These are phyloP conservation scores for Hucho hucho DNA, from an alignment of 2,113 vertebrate species.

Conservation along the genomic window DNA sequence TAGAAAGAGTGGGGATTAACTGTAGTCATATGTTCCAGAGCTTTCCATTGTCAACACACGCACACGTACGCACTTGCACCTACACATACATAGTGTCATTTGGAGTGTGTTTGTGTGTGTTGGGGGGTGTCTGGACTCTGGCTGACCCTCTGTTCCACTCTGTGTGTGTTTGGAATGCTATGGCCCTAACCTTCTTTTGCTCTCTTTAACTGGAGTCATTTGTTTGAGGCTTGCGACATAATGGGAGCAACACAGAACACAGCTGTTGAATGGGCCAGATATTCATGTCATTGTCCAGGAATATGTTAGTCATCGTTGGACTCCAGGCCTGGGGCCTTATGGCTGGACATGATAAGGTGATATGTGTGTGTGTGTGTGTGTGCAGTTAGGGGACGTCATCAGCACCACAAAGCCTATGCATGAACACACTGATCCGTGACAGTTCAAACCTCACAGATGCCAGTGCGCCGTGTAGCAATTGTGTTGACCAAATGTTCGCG, in stretches of 20 bases:
- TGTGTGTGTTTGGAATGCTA: not conserved
- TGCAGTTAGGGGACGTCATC: constrained; percentile 26
- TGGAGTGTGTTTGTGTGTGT: constrained; percentile 24
- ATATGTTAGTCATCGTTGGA: constrained; percentile 63
- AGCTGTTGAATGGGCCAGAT: constrained; percentile 55
- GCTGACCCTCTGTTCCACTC: not conserved
- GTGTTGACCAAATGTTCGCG: constrained; percentile 66
- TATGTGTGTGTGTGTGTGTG: too few relatives aligned
- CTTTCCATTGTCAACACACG: not conserved
- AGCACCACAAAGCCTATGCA: constrained; percentile 18
- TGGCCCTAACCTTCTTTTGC: not conserved
- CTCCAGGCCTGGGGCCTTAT: constrained; percentile 63
- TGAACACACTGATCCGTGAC: constrained; percentile 18
- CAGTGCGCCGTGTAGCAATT: constrained; percentile 57
- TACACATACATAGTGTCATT: not conserved
- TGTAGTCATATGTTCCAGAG: constrained; percentile 7
- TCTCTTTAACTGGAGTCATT: not conserved
- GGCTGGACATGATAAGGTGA: constrained; percentile 51
- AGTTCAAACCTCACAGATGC: constrained; percentile 15
- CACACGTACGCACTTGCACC: not conserved
- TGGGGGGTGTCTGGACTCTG: not conserved
- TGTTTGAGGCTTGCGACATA: constrained; percentile 32
- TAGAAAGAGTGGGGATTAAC: constrained; percentile 16
- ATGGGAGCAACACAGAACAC: constrained; percentile 21
- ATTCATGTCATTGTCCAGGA: constrained; percentile 60